These are phyloP conservation scores for Dinomys branickii DNA, from an alignment of 2,113 vertebrate species.

Conservation along the genomic window DNA sequence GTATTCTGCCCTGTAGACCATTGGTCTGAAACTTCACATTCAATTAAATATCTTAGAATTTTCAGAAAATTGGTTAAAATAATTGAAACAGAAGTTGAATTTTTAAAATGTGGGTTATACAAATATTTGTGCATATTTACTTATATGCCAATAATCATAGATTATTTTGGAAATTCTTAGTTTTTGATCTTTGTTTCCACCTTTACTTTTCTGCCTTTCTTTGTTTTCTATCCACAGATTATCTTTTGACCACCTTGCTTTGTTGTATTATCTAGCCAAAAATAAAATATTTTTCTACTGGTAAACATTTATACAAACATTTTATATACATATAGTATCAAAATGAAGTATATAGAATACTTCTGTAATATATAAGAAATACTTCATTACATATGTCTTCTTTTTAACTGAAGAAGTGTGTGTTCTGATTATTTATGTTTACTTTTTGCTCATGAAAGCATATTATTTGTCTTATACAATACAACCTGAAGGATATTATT, in stretches of 20 bases:
- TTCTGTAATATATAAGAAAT: not conserved
- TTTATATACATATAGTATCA: not conserved
- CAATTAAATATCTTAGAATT: not conserved
- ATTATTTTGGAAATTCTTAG: not conserved
- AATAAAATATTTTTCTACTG: not conserved
- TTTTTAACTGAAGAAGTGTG: constrained; percentile 27
- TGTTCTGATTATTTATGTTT: not conserved
- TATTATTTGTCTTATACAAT: not conserved
- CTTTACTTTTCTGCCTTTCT: not conserved
- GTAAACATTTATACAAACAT: not conserved
- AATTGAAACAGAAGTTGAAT: not conserved
- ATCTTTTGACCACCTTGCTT: constrained; percentile 12
- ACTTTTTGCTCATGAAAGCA: not conserved
- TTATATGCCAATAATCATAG: not conserved
- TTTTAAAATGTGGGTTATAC: not conserved
- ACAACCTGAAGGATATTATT: not conserved
- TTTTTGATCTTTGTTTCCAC: not conserved
- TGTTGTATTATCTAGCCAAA: constrained; percentile 3
- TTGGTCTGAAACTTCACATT: not conserved
- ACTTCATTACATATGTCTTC: not conserved
- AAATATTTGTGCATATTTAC: not conserved
- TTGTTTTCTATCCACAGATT: not conserved
- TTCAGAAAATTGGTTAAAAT: not conserved
- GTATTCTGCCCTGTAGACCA: not conserved
- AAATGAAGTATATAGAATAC: constrained; percentile 8